A percentile compares a stretch with the other conserved stretches of the same genome.
These are phyloP conservation scores for Drosophila fulvimacula DNA, from an alignment of 2,888 invertebrate species.

Conservation along the genomic window DNA sequence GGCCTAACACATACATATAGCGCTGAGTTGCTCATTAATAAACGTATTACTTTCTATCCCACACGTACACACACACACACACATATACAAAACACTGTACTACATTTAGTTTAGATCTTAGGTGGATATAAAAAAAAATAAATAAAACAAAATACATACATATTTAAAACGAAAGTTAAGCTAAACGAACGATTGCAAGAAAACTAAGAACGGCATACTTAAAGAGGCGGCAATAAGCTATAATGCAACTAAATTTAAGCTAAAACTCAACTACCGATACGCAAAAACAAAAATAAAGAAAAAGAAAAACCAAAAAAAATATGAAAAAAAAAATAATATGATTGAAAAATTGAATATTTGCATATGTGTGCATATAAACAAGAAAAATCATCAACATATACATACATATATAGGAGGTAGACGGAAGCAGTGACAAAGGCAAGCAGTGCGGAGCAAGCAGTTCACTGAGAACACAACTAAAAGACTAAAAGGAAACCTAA, in stretches of 20 bases:
- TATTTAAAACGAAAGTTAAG: constrained; percentile 65
- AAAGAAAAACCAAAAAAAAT: constrained; percentile 18
- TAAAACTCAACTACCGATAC: constrained; percentile 60
- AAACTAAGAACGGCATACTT: constrained; percentile 72
- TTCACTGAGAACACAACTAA: constrained; percentile 61
- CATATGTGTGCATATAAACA: constrained; percentile 33
- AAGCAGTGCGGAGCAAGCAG: constrained; percentile 7
- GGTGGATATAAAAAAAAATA: constrained; percentile 53
- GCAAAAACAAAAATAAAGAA: constrained; percentile 15
- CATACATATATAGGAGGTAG: constrained; percentile 45
- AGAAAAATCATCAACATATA: constrained; percentile 25
- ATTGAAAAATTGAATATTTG: constrained; percentile 38
- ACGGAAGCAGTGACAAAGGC: constrained; percentile 42
- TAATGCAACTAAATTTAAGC: constrained; percentile 60
- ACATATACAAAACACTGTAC: constrained; percentile 48
- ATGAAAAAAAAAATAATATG: constrained; percentile 19
- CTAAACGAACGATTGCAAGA: constrained; percentile 47
- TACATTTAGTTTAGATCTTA: constrained; percentile 77
- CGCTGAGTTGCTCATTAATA: constrained; percentile 75
- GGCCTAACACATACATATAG: constrained; percentile 46
- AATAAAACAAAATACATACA: constrained; percentile 29
- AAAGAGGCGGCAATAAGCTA: constrained; percentile 74
- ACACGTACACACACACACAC: constrained; percentile 26
- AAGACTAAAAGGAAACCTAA: constrained; percentile 68
- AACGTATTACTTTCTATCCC: constrained; percentile 64